These are phyloP conservation scores for Gnathonemus longibarbis DNA, from an alignment of 2,113 vertebrate species.

Conservation along the genomic window DNA sequence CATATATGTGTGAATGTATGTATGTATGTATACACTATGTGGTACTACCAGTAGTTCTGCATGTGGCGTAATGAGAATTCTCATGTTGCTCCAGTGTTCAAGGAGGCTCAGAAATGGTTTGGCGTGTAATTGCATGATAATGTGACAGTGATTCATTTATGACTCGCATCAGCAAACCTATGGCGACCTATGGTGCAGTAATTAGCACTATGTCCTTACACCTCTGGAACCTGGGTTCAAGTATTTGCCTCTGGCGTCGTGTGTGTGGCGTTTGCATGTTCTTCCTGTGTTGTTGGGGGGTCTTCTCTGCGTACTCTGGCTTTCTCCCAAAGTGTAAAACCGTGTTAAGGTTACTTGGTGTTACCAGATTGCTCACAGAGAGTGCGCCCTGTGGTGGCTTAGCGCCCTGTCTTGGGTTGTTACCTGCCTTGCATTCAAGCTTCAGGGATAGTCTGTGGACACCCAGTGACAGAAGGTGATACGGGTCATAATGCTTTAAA, in stretches of 20 bases:
- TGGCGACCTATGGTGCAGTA: background rate
- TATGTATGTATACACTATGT: background rate
- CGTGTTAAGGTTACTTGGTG: background rate
- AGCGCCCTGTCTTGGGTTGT: background rate
- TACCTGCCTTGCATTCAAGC: background rate
- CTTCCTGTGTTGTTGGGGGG: background rate
- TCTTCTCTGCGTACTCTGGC: background rate
- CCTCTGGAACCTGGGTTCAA: background rate
- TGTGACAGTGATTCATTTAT: background rate
- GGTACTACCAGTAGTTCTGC: background rate
- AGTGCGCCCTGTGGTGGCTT: background rate
- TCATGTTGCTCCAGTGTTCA: background rate
- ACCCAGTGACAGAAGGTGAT: background rate
- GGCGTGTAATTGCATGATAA: background rate
- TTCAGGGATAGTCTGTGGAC: background rate
- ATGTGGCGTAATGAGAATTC: background rate
- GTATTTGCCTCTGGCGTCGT: background rate
- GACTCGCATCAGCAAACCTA: background rate
- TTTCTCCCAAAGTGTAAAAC: background rate
- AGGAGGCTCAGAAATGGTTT: background rate
- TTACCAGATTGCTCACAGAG: background rate
- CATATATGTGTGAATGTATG: background rate
- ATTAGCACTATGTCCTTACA: background rate
- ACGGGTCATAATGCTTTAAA: background rate
- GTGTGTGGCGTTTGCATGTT: background rate